These are phyloP conservation scores for Lymantria monacha DNA, from an alignment of 2,888 invertebrate species.

Conservation along the genomic window DNA sequence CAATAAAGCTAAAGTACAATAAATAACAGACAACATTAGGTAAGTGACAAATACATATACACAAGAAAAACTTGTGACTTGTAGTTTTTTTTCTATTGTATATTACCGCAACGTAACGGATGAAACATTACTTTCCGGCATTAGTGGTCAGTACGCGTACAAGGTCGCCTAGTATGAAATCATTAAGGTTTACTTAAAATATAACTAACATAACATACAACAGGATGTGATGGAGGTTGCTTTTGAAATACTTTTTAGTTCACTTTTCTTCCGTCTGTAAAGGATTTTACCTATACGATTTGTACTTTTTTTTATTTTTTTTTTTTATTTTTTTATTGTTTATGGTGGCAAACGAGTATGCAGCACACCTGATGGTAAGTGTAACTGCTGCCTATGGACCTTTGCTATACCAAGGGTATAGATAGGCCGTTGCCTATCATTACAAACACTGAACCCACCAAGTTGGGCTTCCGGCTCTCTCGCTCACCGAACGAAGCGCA, in stretches of 20 bases:
- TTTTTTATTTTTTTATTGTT: too few relatives aligned
- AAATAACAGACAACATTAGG: too few relatives aligned
- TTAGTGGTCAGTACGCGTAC: slow-evolving; percentile 20
- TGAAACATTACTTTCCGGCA: slow-evolving; percentile 26
- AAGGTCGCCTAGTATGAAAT: slow-evolving; percentile 14
- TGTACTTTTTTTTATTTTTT: not conserved
- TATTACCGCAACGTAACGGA: slow-evolving; percentile 17
- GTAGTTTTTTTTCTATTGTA: slow-evolving; percentile 15
- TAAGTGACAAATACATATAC: not conserved
- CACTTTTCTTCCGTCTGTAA: not conserved
- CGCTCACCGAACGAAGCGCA: too few relatives aligned
- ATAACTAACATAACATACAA: not conserved
- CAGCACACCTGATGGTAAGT: too few relatives aligned
- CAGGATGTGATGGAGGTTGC: slow-evolving; percentile 1
- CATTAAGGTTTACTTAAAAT: slow-evolving; percentile 1
- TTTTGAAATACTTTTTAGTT: not conserved
- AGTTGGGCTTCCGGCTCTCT: too few relatives aligned
- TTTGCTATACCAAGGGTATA: too few relatives aligned
- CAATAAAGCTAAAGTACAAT: too few relatives aligned
- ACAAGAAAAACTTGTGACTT: not conserved
- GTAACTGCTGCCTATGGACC: too few relatives aligned
- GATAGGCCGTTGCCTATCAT: too few relatives aligned
- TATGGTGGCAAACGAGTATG: too few relatives aligned
- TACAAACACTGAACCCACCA: too few relatives aligned
- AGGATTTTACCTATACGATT: not conserved